Evolutionary conservation across 92 coral and sea anemone species (phyloP), one percentile per base, ranked within the genome.

Genomic region (Porites evermanni): DNA sequence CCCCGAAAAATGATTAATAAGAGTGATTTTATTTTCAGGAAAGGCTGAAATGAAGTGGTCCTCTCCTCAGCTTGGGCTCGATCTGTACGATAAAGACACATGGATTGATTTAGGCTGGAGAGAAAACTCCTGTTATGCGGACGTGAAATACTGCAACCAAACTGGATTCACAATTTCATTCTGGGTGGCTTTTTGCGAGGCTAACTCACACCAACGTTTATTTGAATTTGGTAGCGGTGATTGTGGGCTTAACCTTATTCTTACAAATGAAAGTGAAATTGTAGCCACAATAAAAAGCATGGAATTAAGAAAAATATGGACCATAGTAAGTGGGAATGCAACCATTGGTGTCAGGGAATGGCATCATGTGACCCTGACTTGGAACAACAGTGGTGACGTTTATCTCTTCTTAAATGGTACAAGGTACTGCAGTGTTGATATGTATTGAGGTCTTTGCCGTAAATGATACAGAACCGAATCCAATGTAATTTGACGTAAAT

Each of bases 101-200:
- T 94, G 95, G 97, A 26, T 91, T 17, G 90, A 92, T 32, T 44
- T 94, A 38, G 97, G 97, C 29, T 58, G 52, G 44, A 89, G 94
- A 63, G 17, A 64, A 65, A 80, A 87, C 63, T 82, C 90, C 66
- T 94, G 97, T 72, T 85, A 86, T 51, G 90, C 88, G n/a, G 91
- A 94, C 70, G 88, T 82, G 29, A 59, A 68, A 24, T 72, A 72
- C 72, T 94, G 97, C 83, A 67, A 80, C 20, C 79, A 82, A 73
- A 88, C 84, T 47, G 97, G 97, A 23, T 18, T 94, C 68, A 89
- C 89, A 17, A 59, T 91, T 74, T 89, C 93, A 73, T 52, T 91
- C 67, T 94, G 97, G 97, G 88, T 91, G 64, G 81, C 86, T 75
- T 72, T 89, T 18, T 64, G 59, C 6, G 88, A 91, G 21, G 47